A percentile compares a stretch with the other conserved stretches of the same genome.
Conservation (phyloP, 1,140 invertebrate species). For the Leptopilina clavipes region DNA sequence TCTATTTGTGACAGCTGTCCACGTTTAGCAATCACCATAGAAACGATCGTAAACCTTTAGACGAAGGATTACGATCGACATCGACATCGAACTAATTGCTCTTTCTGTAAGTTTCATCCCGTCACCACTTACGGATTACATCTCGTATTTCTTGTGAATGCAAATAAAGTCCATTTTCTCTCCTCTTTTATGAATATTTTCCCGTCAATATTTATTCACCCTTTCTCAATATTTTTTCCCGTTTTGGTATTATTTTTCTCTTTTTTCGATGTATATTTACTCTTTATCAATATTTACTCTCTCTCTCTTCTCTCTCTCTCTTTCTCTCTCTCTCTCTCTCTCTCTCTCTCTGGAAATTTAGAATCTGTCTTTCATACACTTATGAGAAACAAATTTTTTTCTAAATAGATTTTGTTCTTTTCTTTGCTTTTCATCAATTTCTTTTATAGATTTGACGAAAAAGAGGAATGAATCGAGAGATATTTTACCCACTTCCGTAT, state of each 20-base stretch:
- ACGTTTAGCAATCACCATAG: slow-evolving; percentile 21
- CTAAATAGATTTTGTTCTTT: too few relatives aligned
- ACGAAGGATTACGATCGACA: slow-evolving; percentile 19
- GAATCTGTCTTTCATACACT: too few relatives aligned
- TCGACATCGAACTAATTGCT: slow-evolving; percentile 24
- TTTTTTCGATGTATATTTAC: too few relatives aligned
- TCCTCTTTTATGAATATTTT: not conserved
- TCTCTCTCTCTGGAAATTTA: too few relatives aligned
- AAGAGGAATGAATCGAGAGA: not conserved
- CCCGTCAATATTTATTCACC: not conserved
- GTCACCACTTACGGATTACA: not conserved
- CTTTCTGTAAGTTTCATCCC: slow-evolving; percentile 15
- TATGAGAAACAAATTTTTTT: too few relatives aligned
- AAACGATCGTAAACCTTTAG: slow-evolving; percentile 1
- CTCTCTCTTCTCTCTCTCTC: too few relatives aligned
- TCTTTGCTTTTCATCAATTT: too few relatives aligned
- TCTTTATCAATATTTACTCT: too few relatives aligned
- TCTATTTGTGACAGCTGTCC: slow-evolving; percentile 28
- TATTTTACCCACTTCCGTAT: not conserved
- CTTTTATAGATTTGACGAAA: not conserved
- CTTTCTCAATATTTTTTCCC: not conserved
- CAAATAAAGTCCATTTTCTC: slow-evolving; percentile 7
- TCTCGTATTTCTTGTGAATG: not conserved
- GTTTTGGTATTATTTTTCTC: too few relatives aligned
- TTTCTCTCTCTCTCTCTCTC: too few relatives aligned